A percentile compares a stretch with the other conserved stretches of the same genome.
These are phyloP conservation scores for Gastrophryne carolinensis DNA, from an alignment of 2,797 vertebrate genomes.

Conservation along the genomic window DNA sequence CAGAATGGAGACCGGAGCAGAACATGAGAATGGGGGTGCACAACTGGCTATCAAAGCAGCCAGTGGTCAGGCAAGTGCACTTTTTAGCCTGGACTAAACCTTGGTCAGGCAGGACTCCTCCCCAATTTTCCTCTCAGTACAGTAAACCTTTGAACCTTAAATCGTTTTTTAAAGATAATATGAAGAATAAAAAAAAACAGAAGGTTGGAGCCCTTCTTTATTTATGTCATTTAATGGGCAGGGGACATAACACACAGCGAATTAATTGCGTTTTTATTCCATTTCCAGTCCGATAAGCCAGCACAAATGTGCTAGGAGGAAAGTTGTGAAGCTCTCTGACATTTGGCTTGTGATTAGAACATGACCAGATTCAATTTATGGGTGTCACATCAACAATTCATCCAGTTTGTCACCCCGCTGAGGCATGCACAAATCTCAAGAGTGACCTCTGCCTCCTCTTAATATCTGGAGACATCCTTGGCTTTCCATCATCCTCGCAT, in stretches of 20 bases:
- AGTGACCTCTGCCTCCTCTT: background rate
- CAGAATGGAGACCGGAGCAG: no score
- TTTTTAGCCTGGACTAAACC: no score
- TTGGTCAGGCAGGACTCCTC: no score
- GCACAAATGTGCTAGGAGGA: background rate
- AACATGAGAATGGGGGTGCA: no score
- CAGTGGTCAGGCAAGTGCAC: no score
- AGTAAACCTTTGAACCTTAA: no score
- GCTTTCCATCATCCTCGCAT: background rate
- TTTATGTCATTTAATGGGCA: background rate
- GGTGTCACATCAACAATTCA: conserved; percentile 1
- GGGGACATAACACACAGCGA: background rate
- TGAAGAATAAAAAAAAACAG: no score
- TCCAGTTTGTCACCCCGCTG: conserved; percentile 30
- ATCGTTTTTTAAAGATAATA: no score
- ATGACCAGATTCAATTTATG: background rate
- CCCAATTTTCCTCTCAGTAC: no score
- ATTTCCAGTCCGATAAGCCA: background rate
- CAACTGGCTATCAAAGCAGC: no score
- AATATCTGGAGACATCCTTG: conserved; percentile 16
- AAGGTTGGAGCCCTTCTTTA: no score
- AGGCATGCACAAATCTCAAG: conserved; percentile 10
- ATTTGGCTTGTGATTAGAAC: conserved; percentile 21
- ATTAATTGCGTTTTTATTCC: background rate
- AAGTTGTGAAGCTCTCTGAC: conserved; percentile 7